Percentiles rank a stretch among this genome's conserved stretches.
Conservation (phyloP, 2,797 vertebrate species). For the Pempheris klunzingeri region DNA sequence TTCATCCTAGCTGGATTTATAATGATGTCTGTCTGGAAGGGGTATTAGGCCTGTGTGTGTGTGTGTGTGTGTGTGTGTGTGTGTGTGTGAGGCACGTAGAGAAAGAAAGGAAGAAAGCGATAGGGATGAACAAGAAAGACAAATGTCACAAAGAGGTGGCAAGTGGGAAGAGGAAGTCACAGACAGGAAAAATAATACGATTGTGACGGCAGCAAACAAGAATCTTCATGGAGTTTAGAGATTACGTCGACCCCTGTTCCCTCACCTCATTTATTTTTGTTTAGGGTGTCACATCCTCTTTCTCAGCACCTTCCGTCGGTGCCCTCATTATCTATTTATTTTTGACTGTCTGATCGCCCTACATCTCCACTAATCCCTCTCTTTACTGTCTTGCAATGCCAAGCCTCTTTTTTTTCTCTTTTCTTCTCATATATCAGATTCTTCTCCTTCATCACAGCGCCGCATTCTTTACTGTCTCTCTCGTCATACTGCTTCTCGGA, state of each 20-base stretch:
- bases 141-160: conserved; percentile 9
- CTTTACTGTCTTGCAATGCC: not conserved
- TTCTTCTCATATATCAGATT: too few species aligned
- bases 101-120: conserved; percentile 13
- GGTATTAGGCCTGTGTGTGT: conserved; percentile 32
- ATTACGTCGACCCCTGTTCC: conserved; percentile 20
- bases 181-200: conserved; percentile 11
- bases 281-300: conserved; percentile 25
- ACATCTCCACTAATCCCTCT: not conserved
- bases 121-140: conserved; percentile 17
- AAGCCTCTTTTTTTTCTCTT: conserved; percentile 7
- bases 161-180: not conserved
- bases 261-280: conserved; percentile 47
- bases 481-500: not conserved
- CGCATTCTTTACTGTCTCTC: conserved; percentile 6
- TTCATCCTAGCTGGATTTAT: conserved; percentile 43
- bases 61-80: too few species aligned
- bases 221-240: conserved; percentile 22
- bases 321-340: conserved; percentile 28
- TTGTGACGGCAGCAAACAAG: conserved; percentile 3
- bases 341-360: conserved; percentile 10
- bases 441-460: conserved; percentile 2
- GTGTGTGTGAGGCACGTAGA: conserved; percentile 5
- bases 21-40: conserved; percentile 35
- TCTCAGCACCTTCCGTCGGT: conserved; percentile 16